phyloP scores from a whole-genome alignment of 2,888 invertebrate species.

The Ernsta delagoae region DNA sequence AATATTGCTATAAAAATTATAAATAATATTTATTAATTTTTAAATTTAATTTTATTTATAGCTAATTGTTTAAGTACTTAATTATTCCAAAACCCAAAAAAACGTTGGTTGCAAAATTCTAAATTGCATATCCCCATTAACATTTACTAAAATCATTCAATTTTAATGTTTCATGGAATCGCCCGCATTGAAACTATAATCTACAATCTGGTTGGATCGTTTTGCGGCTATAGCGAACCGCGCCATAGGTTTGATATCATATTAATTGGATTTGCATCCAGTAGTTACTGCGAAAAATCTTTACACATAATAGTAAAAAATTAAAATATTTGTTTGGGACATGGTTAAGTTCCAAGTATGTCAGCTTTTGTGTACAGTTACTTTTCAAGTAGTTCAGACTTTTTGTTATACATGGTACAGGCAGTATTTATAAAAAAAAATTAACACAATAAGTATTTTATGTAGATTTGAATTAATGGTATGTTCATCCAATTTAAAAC shows the following conservation, averaged over 20 bases:
- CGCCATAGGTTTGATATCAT: constrained; percentile 83
- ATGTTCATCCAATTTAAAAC: too few species aligned
- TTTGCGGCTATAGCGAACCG: constrained; percentile 74
- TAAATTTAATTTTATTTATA: too few species aligned
- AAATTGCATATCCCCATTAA: background rate
- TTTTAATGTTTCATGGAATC: constrained; percentile 81
- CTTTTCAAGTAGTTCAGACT: background rate
- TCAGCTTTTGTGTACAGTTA: background rate
- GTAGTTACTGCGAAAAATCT: constrained; percentile 64
- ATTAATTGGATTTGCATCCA: constrained; percentile 74
- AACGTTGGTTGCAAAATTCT: background rate
- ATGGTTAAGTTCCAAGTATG: background rate
- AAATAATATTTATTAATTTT: too few species aligned
- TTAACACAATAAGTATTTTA: too few species aligned
- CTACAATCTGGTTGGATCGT: constrained; percentile 67
- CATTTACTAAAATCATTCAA: constrained; percentile 58
- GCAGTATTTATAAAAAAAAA: too few species aligned
- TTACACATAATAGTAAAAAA: constrained; percentile 1
- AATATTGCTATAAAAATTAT: too few species aligned
- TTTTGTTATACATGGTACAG: too few species aligned
- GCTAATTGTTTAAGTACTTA: too few species aligned
- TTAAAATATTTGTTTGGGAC: background rate
- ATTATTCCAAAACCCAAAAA: background rate
- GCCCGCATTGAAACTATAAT: constrained; percentile 70
- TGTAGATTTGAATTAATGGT: too few species aligned